Base-by-base conservation (phyloP, 2,888 invertebrate genomes). In the Icerya purchasi region DNA sequence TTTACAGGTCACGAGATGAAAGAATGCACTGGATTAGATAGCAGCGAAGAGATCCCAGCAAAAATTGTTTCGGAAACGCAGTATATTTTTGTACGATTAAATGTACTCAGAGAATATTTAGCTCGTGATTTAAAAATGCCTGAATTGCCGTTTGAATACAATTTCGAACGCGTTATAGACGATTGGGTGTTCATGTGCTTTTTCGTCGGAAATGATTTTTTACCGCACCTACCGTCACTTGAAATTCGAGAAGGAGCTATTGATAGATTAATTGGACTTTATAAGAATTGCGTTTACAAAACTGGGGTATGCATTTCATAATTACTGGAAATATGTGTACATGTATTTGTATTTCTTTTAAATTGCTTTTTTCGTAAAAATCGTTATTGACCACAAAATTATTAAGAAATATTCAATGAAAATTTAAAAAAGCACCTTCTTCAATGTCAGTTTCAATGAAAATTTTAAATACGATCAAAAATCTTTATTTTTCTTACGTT, bases 101-200 rank as follows among this genome's bases (percentile, higher is more conserved):
- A 83, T 68, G 88, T 98, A 1, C 76, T 98, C 22, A 75, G 94
- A 25, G 97, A 98, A 72, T 98, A 98, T 72, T 75, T 98, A 22
- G 87, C 87, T 70, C 80, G 79, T 68, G 96, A 97, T 65, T 75
- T 97, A 59, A 71, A 74, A 66, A 96, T 97, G 91, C 86, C 86
- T 0, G 87, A 88, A 72, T 77, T 97, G 50, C 93, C 96, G 2
- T 97, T 98, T 72, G 75, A 79, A 56, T 97, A 91, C 71, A 90
- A 93, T 70, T 89, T 98, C 71, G 98, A 98, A 68, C 75, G 97
- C 60, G 92, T 84, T 0, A 72, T 99, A 19, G 98, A 98, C 70
- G 98, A 99, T 73, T 99, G 97, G 97, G 97, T 85, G 3, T 83
- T 83, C 68, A 94, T 98, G 92, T 98, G 98, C 70, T 98, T 99